These are phyloP conservation scores for Setipinna tenuifilis DNA, from an alignment of 2,797 vertebrate species.

Conservation along the genomic window DNA sequence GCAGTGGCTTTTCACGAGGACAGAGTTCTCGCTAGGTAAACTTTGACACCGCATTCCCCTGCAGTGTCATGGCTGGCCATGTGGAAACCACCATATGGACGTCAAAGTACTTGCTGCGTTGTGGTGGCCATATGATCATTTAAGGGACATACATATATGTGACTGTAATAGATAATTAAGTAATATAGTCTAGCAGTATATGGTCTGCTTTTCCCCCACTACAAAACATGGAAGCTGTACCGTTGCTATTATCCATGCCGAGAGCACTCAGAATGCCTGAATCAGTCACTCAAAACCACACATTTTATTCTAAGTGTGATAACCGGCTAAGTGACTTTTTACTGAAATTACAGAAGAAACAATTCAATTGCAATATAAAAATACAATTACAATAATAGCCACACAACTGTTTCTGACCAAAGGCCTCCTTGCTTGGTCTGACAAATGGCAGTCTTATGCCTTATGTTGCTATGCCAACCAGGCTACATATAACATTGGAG, in stretches of 20 bases:
- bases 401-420: constrained; percentile 10
- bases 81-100: constrained; percentile 15
- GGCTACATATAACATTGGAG: constrained; percentile 52
- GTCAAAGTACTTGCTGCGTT: background rate
- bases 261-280: background rate
- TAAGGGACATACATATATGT: background rate
- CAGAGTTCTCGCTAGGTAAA: constrained; percentile 35
- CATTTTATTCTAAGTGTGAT: background rate
- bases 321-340: background rate
- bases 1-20: constrained; percentile 43
- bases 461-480: constrained; percentile 58
- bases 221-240: background rate
- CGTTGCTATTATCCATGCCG: background rate
- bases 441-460: constrained; percentile 45
- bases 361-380: background rate
- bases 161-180: background rate
- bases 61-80: background rate
- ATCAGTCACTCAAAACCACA: background rate
- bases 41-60: constrained; percentile 19
- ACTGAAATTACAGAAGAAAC: background rate
- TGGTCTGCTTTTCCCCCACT: background rate
- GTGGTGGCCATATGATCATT: background rate
- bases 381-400: background rate
- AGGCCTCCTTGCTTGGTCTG: constrained; percentile 41
- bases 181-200: too few species aligned